phyloP scores from a whole-genome alignment of 2,888 invertebrate genomes.

The Pelosia muscerda region DNA sequence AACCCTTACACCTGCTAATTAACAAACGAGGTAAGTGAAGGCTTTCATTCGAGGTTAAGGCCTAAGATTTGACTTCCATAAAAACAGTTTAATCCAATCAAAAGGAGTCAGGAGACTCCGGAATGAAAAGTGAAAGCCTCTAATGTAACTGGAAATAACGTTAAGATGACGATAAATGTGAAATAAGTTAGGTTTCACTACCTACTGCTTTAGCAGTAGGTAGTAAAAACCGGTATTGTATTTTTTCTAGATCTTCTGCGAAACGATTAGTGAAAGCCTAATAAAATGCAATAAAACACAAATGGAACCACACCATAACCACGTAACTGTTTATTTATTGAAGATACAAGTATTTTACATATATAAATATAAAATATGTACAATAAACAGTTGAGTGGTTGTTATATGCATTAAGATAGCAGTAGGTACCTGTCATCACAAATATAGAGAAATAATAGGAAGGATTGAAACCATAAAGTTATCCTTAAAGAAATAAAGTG shows the following conservation, averaged over 20 bases:
- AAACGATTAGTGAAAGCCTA: neutral
- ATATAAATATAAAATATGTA: slow-evolving; percentile 21
- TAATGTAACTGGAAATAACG: neutral
- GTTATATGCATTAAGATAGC: neutral
- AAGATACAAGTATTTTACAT: slow-evolving; percentile 7
- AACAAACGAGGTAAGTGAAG: too few relatives aligned
- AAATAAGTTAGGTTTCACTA: too few relatives aligned
- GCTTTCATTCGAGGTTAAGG: too few relatives aligned
- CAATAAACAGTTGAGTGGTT: neutral
- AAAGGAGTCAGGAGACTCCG: too few relatives aligned
- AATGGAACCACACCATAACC: neutral
- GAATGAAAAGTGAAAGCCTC: too few relatives aligned
- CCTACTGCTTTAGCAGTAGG: too few relatives aligned
- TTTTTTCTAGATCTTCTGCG: neutral
- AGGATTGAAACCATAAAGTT: too few relatives aligned
- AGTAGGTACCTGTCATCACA: slow-evolving; percentile 39
- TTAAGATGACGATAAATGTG: neutral
- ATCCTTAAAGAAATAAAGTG: too few relatives aligned
- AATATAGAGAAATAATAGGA: slow-evolving; percentile 26
- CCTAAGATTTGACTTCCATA: too few relatives aligned
- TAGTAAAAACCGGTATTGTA: neutral
- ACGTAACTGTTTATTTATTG: slow-evolving; percentile 1
- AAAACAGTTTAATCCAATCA: too few relatives aligned
- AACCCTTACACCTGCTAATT: too few relatives aligned
- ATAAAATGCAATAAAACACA: neutral